Percentiles rank a stretch among this genome's conserved stretches.
Evolutionary conservation across 2,797 vertebrate genomes (phyloP).

Genomic region (Sebastes vulpes): DNA sequence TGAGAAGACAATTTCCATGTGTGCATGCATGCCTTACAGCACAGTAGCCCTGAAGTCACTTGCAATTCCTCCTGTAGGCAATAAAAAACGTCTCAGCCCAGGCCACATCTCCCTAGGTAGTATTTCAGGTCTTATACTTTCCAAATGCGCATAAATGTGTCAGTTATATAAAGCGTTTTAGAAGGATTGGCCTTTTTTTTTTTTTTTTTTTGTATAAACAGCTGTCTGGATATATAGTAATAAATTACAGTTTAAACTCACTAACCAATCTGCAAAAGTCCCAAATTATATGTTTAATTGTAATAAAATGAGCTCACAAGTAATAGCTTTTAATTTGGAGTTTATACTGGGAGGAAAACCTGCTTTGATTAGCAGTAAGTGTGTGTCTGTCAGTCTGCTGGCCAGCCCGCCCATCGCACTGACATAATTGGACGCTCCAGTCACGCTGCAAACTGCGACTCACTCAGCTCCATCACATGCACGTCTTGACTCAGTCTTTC

Average conservation of each 20-base stretch:
- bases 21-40: slow-evolving; percentile 46
- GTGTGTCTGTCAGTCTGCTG: slow-evolving; percentile 1
- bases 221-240: neutral
- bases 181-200: neutral
- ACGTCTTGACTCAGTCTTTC: slow-evolving; percentile 20
- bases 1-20: slow-evolving; percentile 68
- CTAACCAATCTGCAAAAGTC: neutral
- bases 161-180: neutral
- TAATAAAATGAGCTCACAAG: neutral
- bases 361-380: slow-evolving; percentile 31
- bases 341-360: neutral
- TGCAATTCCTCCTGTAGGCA: slow-evolving; percentile 1
- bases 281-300: neutral
- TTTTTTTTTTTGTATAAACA: neutral
- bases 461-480: slow-evolving; percentile 66
- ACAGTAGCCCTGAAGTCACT: slow-evolving; percentile 55
- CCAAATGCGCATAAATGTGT: slow-evolving; percentile 4
- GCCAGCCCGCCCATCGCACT: slow-evolving; percentile 77
- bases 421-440: slow-evolving; percentile 75
- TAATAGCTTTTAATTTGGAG: neutral
- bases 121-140: slow-evolving; percentile 16
- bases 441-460: slow-evolving; percentile 63
- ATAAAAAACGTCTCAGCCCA: slow-evolving; percentile 22
- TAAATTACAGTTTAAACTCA: neutral
- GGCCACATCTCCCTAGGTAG: slow-evolving; percentile 2